A percentile compares a stretch with the other conserved stretches of the same genome.
phyloP scores from a whole-genome alignment of 2,888 invertebrate genomes.

The Drosophila paramelanica region DNA sequence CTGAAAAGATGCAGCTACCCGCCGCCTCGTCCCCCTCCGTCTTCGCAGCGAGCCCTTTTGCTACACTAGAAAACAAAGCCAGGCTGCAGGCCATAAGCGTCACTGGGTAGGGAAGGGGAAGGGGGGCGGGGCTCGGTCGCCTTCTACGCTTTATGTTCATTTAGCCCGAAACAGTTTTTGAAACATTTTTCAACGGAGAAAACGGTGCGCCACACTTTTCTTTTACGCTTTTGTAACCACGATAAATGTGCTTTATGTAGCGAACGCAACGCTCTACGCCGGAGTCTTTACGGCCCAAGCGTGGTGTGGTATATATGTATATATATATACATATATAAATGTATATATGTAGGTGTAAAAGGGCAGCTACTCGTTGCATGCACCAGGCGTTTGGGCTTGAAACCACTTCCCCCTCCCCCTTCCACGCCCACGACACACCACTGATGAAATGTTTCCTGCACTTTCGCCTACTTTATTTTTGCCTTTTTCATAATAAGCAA shows the following conservation, averaged over 20 bases:
- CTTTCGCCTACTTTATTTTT: conserved; percentile 54
- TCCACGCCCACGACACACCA: conserved; percentile 8
- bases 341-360: conserved; percentile 13
- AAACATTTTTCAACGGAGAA: conserved; percentile 69
- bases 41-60: not conserved
- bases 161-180: conserved; percentile 79
- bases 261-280: conserved; percentile 44
- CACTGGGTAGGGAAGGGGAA: not conserved
- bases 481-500: conserved; percentile 45
- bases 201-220: conserved; percentile 70
- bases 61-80: conserved; percentile 61
- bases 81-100: conserved; percentile 55
- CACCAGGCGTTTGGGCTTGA: conserved; percentile 31
- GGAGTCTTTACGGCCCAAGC: conserved; percentile 41
- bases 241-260: conserved; percentile 80
- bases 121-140: not conserved
- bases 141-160: conserved; percentile 71
- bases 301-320: not conserved
- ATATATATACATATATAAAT: not conserved
- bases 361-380: conserved; percentile 29
- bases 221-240: conserved; percentile 81
- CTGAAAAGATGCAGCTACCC: conserved; percentile 37
- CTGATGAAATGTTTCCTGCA: conserved; percentile 81
- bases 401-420: conserved; percentile 1
- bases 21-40: not conserved